These are phyloP conservation scores for Hypanus sabinus DNA, from an alignment of 2,113 vertebrate species.

Conservation along the genomic window DNA sequence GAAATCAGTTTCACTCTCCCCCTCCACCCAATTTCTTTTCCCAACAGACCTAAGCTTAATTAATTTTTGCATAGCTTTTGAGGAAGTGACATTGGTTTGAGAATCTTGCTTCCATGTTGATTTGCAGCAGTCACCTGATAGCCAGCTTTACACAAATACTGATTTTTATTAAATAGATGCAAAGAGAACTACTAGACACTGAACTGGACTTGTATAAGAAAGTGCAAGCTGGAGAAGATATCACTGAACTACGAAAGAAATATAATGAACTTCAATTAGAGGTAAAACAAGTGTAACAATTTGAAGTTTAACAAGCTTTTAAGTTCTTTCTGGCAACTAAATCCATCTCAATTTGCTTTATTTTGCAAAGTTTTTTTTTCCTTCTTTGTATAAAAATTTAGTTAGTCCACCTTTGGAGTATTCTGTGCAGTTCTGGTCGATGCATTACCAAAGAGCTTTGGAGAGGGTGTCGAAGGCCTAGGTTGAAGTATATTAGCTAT, in stretches of 20 bases:
- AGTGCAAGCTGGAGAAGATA: slow-evolving; percentile 89
- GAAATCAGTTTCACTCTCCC: not conserved
- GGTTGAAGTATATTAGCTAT: no score
- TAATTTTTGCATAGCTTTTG: not conserved
- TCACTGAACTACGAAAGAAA: slow-evolving; percentile 79
- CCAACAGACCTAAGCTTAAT: no score
- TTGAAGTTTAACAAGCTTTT: not conserved
- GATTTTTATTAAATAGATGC: slow-evolving; percentile 63
- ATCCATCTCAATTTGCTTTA: not conserved
- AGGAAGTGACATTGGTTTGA: not conserved
- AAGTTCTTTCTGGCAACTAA: not conserved
- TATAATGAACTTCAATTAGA: slow-evolving; percentile 90
- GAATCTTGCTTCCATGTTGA: not conserved
- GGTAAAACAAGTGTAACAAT: slow-evolving; percentile 54
- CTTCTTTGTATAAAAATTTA: not conserved
- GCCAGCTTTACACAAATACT: not conserved
- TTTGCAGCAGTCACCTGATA: not conserved
- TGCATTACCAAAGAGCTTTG: no score
- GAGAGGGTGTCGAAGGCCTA: no score
- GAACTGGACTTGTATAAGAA: slow-evolving; percentile 95
- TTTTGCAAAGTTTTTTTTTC: not conserved
- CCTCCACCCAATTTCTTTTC: not conserved
- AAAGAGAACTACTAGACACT: slow-evolving; percentile 88
- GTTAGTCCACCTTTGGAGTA: no score
- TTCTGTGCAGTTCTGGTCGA: no score